phyloP scores from a whole-genome alignment of 2,113 vertebrate species.

The Paracanthobrama guichenoti region DNA sequence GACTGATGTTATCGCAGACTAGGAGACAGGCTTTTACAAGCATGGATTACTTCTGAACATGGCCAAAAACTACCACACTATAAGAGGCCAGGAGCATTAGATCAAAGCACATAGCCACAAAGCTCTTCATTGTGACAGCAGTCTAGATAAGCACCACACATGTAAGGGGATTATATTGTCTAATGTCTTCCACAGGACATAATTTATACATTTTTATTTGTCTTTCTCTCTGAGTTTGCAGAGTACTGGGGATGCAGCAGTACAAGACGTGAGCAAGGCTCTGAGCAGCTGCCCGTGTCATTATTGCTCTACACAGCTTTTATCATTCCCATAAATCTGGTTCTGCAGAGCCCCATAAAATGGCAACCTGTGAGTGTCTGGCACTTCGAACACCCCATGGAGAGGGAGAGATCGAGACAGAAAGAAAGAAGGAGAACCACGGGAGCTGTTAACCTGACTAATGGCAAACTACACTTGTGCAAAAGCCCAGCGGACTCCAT shows the following conservation, averaged over 20 bases:
- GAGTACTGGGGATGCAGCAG: conserved; percentile 30
- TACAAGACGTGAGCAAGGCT: conserved; percentile 10
- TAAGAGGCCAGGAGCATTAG: conserved; percentile 32
- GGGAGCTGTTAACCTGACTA: conserved; percentile 45
- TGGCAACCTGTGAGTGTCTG: conserved; percentile 67
- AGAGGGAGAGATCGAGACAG: conserved; percentile 11
- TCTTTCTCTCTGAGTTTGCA: conserved; percentile 5
- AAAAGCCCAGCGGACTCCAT: conserved; percentile 29
- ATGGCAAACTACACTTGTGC: conserved; percentile 41
- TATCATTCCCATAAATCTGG: conserved; percentile 72
- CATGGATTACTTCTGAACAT: conserved; percentile 39
- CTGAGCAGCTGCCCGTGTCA: conserved; percentile 56
- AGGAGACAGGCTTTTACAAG: conserved; percentile 31
- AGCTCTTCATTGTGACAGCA: conserved; percentile 25
- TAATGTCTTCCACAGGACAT: conserved; percentile 33
- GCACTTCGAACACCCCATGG: conserved; percentile 53
- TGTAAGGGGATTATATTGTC: neutral
- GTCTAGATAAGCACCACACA: conserved; percentile 16
- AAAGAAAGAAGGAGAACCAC: conserved; percentile 41
- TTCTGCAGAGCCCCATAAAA: conserved; percentile 67
- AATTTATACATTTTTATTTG: conserved; percentile 28
- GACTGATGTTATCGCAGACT: conserved; percentile 43
- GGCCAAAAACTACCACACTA: conserved; percentile 34
- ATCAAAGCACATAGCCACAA: neutral
- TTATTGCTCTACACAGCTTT: conserved; percentile 70